Conservation (phyloP, 2,113 vertebrate genomes). For the Hippocampus mohnikei region DNA sequence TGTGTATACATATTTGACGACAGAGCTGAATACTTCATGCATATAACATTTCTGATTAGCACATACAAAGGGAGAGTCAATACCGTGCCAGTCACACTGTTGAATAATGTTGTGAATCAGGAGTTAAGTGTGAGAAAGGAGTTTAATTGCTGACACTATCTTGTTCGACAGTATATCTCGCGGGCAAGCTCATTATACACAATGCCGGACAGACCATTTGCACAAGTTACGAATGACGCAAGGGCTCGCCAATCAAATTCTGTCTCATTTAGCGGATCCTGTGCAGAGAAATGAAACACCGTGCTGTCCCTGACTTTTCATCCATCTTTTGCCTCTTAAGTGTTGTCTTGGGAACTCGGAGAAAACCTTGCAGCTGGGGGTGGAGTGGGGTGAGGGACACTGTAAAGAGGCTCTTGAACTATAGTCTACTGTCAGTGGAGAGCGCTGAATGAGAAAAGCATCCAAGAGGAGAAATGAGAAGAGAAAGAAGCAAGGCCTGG, state of each 20-base stretch:
- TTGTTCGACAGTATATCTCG: conserved; percentile 33
- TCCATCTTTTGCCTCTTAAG: conserved; percentile 65
- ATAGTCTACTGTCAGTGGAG: conserved; percentile 66
- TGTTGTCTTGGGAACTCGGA: conserved; percentile 68
- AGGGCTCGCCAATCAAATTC: conserved; percentile 58
- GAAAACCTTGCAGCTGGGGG: conserved; percentile 48
- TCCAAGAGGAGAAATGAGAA: conserved; percentile 58
- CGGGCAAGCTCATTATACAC: conserved; percentile 15
- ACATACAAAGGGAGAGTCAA: conserved; percentile 62
- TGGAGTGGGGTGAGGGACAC: conserved; percentile 58
- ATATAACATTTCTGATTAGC: conserved; percentile 69
- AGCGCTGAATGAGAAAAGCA: conserved; percentile 61
- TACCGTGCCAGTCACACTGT: conserved; percentile 49
- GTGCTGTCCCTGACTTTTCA: conserved; percentile 58
- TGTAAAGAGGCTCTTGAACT: conserved; percentile 68
- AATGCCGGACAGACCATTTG: conserved; percentile 45
- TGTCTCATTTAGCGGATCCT: conserved; percentile 47
- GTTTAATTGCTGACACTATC: conserved; percentile 42
- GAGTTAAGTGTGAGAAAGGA: conserved; percentile 34
- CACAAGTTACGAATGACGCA: conserved; percentile 28
- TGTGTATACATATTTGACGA: conserved; percentile 22
- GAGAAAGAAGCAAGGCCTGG: conserved; percentile 47
- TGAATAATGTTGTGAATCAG: conserved; percentile 45
- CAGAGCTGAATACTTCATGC: conserved; percentile 50
- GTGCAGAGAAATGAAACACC: conserved; percentile 51